Evolutionary conservation across 2,888 invertebrate genomes (phyloP).

Genomic region (Meta bourneti): DNA sequence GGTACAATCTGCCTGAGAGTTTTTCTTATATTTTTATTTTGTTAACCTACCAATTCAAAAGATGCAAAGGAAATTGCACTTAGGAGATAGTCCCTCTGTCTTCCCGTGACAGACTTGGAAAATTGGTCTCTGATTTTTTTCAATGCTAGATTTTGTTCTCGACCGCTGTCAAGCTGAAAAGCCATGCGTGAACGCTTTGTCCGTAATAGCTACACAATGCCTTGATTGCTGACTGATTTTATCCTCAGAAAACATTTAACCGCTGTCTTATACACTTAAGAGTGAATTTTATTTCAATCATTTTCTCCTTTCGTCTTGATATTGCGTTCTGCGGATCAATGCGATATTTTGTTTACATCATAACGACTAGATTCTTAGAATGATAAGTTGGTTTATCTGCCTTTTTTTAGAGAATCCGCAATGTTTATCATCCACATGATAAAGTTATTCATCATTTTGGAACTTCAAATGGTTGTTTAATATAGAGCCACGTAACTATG

Average conservation of each 20-base stretch:
- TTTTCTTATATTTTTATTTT: too few species aligned
- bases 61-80: not conserved
- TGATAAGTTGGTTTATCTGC: too few species aligned
- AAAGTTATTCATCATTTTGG: too few species aligned
- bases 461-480: too few species aligned
- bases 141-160: conserved; percentile 35
- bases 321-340: too few species aligned
- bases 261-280: not conserved
- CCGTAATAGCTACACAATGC: conserved; percentile 45
- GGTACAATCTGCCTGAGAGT: too few species aligned
- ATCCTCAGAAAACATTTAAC: conserved; percentile 6
- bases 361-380: too few species aligned
- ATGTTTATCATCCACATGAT: too few species aligned
- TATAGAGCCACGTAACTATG: too few species aligned
- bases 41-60: not conserved
- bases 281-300: not conserved
- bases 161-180: conserved; percentile 39
- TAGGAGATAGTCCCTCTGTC: conserved; percentile 27
- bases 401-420: too few species aligned
- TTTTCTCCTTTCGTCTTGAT: not conserved
- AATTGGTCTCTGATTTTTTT: conserved; percentile 59
- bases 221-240: conserved; percentile 46
- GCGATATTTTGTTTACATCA: too few species aligned
- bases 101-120: conserved; percentile 52
- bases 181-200: conserved; percentile 71